A percentile compares a stretch with the other conserved stretches of the same genome.
Evolutionary conservation across 2,888 invertebrate genomes (phyloP).

Genomic region (Pseudanteris insignis): DNA sequence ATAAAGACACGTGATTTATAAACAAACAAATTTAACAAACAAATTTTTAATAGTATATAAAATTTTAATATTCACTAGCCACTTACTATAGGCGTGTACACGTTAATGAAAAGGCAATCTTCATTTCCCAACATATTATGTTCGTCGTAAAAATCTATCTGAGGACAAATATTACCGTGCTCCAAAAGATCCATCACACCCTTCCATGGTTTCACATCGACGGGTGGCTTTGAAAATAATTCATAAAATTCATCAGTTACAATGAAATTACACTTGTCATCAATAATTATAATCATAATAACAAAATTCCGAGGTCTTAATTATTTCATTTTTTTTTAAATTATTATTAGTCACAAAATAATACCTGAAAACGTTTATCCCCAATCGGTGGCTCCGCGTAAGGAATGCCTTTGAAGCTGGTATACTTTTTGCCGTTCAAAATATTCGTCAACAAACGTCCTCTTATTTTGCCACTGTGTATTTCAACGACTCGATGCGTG

Average conservation of each 20-base stretch:
- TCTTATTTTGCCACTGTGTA: constrained; percentile 10
- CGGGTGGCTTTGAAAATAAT: constrained; percentile 40
- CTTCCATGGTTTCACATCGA: constrained; percentile 46
- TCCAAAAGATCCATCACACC: constrained; percentile 30
- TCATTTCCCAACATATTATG: constrained; percentile 46
- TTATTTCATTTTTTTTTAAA: not conserved
- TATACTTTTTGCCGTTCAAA: constrained; percentile 31
- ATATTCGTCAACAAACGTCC: constrained; percentile 48
- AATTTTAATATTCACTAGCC: no score
- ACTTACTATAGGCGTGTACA: constrained; percentile 51
- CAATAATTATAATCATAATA: no score
- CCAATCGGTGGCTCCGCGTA: constrained; percentile 49
- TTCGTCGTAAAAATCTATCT: constrained; percentile 15
- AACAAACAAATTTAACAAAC: no score
- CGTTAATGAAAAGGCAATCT: constrained; percentile 52
- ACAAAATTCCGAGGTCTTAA: not conserved
- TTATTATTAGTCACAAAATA: not conserved
- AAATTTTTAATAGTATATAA: no score
- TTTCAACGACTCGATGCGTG: constrained; percentile 3
- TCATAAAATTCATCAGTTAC: not conserved
- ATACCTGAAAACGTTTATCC: constrained; percentile 43
- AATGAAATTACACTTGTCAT: no score
- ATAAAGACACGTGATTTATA: no score
- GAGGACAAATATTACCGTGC: constrained; percentile 47
- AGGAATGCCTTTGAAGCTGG: constrained; percentile 51